phyloP scores from a whole-genome alignment of 2,113 vertebrate species.

The Calyptomena viridis region DNA sequence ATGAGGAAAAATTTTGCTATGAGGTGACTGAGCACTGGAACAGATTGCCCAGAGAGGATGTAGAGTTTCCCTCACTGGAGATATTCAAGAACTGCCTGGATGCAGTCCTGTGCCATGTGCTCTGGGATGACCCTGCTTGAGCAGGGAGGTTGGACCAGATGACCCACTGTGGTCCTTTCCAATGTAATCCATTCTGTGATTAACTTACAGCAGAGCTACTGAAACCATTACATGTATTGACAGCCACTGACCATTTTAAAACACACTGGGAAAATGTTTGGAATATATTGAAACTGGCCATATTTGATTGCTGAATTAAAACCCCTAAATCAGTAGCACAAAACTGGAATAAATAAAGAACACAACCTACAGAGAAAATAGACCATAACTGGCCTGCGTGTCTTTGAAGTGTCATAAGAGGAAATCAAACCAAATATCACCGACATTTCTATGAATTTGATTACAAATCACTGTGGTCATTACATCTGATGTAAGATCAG shows the following conservation, averaged over 20 bases:
- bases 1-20: background rate
- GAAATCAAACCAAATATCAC: background rate
- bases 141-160: background rate
- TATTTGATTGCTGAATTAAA: background rate
- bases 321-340: background rate
- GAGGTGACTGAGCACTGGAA: fast-evolving
- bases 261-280: background rate
- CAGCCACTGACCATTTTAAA: background rate
- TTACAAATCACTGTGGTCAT: background rate
- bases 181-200: background rate
- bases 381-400: fast-evolving
- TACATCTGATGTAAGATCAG: background rate
- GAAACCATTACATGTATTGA: background rate
- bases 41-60: fast-evolving
- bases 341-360: background rate
- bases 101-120: background rate
- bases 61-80: background rate
- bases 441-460: background rate
- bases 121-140: background rate
- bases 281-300: background rate
- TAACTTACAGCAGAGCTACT: background rate
- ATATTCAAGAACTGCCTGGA: background rate
- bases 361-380: background rate
- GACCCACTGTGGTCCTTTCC: background rate
- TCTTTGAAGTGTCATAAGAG: background rate